Base-by-base conservation (phyloP, 2,797 vertebrate genomes). In the Podarcis siculus region DNA sequence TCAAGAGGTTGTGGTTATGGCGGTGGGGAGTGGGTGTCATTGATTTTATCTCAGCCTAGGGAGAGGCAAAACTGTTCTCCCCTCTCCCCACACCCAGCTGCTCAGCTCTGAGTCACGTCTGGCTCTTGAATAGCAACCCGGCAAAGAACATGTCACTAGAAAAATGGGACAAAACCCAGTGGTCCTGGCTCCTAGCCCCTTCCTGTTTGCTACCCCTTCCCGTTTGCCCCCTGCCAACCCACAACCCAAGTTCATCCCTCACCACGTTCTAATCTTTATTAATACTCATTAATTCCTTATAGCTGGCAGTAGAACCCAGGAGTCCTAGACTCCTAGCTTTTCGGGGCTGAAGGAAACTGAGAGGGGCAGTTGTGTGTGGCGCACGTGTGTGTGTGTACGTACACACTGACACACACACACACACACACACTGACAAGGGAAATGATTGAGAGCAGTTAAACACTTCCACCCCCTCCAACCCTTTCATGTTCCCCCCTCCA, bases 61-160 rank as follows among this genome's bases (percentile, higher is more conserved):
- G 21, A 42, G 82, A 90, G 82, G 87, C 86, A 90, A 87, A 87
- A 87, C 71, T 67, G 76, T 15, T 76, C 77, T 83, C 76, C 42
- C n/a, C 8, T 5, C 21, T 27, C 23, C 35, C 23, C 61, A 2
- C 5, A 32, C n/a, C 30, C 71, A 15, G 4, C 39, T 85, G 39
- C 78, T n/a, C 39, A 61, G 78, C 23, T 89, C 86, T 90, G 89
- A 90, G 86, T 90, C 82, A 87, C 30, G 89, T 90, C 89, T 90
- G 86, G 81, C 66, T 73, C 80, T 49, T 83, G 89, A 81, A 84
- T 73, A 85, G 82, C 27, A 66, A 81, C 76, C 80, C 67, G 15
- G 39, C 76, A 87, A 84, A 84, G 21, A 42, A 82, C 78, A 67
- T 89, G 88, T 86, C 78, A 77, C 71, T 82, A 5, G 76, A 78